Conservation (phyloP, 2,888 invertebrate genomes). For the Aphrophora alni region DNA sequence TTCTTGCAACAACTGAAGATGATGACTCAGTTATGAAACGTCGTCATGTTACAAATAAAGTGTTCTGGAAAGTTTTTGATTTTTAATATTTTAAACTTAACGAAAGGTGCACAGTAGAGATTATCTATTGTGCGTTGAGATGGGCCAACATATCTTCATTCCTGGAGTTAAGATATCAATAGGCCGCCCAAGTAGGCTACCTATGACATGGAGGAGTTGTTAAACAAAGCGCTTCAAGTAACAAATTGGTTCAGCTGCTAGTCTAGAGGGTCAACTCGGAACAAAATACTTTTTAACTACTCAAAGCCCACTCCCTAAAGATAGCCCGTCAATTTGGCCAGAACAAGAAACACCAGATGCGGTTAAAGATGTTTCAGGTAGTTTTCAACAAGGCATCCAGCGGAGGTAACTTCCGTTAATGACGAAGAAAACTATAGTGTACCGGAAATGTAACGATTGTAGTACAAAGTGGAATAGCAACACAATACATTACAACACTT, state of each 20-base stretch:
- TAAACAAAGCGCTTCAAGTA: neutral
- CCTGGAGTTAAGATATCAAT: too few relatives aligned
- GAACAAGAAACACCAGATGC: neutral
- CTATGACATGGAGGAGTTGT: neutral
- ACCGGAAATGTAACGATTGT: neutral
- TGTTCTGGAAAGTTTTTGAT: too few relatives aligned
- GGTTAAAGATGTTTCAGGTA: neutral
- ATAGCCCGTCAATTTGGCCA: neutral
- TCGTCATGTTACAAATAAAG: too few relatives aligned
- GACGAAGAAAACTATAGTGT: neutral
- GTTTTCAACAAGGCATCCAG: neutral
- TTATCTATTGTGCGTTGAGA: too few relatives aligned
- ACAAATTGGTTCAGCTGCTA: neutral
- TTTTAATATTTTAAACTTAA: too few relatives aligned
- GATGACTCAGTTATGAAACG: too few relatives aligned
- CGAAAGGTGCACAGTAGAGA: too few relatives aligned
- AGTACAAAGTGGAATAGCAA: neutral
- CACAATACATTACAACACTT: slow-evolving; percentile 18
- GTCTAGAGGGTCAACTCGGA: neutral
- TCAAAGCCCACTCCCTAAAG: neutral
- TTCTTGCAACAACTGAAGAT: too few relatives aligned
- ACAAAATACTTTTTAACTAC: neutral
- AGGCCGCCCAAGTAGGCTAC: neutral
- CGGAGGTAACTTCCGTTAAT: neutral
- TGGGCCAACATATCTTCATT: too few relatives aligned